phyloP scores from a whole-genome alignment of 2,797 vertebrate genomes.

The Sylvilagus floridanus region DNA sequence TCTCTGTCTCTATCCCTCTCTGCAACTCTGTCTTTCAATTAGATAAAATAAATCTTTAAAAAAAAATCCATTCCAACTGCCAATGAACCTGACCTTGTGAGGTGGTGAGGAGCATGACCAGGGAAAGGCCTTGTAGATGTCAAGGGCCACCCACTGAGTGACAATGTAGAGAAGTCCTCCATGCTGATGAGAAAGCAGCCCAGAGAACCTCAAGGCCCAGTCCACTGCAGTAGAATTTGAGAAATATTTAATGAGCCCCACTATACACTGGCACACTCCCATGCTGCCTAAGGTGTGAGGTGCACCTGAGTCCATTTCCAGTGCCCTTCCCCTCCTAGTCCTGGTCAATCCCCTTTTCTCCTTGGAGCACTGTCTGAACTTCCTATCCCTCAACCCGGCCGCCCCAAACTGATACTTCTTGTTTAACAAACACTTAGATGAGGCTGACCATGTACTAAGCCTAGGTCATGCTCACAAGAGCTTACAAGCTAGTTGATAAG shows the following conservation, averaged over 20 bases:
- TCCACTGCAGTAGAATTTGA: not conserved
- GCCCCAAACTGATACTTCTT: not conserved
- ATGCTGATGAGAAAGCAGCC: not conserved
- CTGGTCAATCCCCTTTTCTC: not conserved
- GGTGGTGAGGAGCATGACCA: not conserved
- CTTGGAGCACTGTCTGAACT: not conserved
- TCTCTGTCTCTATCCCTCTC: too few relatives aligned
- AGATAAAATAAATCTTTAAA: too few relatives aligned
- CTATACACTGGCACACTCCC: not conserved
- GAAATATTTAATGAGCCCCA: not conserved
- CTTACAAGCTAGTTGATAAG: not conserved
- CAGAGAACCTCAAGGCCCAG: not conserved
- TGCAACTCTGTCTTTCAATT: too few relatives aligned
- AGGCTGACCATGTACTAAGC: not conserved
- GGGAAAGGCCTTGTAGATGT: not conserved
- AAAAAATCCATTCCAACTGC: too few relatives aligned
- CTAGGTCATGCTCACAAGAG: not conserved
- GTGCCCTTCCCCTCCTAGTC: not conserved
- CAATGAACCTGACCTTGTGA: not conserved
- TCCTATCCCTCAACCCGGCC: not conserved
- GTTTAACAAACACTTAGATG: not conserved
- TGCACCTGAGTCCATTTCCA: not conserved
- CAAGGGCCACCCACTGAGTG: not conserved
- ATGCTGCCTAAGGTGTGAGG: not conserved
- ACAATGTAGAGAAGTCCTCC: not conserved